phyloP scores from a whole-genome alignment of 2,797 vertebrate genomes.

The Arnoldichthys spilopterus region DNA sequence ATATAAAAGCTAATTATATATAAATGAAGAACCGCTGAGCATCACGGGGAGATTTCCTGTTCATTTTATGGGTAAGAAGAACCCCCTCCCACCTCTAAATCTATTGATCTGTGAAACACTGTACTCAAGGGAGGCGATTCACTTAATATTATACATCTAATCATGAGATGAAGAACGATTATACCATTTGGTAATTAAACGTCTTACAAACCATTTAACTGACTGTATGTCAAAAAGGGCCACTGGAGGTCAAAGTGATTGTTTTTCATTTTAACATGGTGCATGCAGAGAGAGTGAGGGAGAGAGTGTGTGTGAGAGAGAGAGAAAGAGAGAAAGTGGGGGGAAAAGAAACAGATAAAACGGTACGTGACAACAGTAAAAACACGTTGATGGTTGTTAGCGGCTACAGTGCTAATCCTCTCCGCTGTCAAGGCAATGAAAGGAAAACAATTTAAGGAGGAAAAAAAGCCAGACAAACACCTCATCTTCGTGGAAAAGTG shows the following conservation, averaged over 20 bases:
- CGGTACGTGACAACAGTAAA: conserved; percentile 69
- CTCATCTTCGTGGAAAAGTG: conserved; percentile 53
- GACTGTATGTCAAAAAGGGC: conserved; percentile 85
- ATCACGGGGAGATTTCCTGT: conserved; percentile 72
- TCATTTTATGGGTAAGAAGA: conserved; percentile 69
- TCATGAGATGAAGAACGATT: conserved; percentile 97
- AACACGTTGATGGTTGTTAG: conserved; percentile 76
- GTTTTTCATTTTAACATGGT: conserved; percentile 72
- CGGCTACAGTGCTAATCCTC: conserved; percentile 70
- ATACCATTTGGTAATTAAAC: conserved; percentile 97
- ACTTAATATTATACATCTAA: conserved; percentile 95
- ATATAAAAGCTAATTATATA: conserved; percentile 76
- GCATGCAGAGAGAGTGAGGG: conserved; percentile 47
- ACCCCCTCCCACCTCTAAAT: conserved; percentile 75
- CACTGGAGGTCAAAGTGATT: conserved; percentile 84
- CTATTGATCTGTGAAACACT: conserved; percentile 97
- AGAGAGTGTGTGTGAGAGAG: conserved; percentile 50
- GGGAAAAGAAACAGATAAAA: conserved; percentile 38
- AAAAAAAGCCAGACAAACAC: conserved; percentile 64
- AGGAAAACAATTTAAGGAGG: conserved; percentile 68
- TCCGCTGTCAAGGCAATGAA: conserved; percentile 72
- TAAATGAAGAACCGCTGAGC: conserved; percentile 69
- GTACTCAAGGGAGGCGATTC: conserved; percentile 91
- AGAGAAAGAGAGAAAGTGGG: conserved; percentile 41
- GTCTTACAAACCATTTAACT: conserved; percentile 95